Base-by-base conservation (phyloP, 2,797 vertebrate species). In the Momotus momota region DNA sequence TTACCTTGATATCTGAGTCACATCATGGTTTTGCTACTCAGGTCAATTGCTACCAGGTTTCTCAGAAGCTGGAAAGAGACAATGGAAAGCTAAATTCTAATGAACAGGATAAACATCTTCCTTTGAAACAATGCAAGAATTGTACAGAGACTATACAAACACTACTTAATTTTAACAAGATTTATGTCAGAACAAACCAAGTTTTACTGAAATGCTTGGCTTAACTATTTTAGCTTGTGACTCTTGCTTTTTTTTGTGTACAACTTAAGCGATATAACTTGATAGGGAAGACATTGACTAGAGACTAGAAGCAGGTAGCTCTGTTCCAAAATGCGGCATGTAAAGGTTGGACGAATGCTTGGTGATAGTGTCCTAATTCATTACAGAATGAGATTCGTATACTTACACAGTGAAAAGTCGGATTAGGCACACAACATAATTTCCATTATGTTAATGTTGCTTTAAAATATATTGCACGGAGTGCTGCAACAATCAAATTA, bases 401-500 rank as follows among this genome's bases (percentile, higher is more conserved):
- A 94, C 93, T 97, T 95, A 92, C 96, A 96, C 95, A 94, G 96
- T 96, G 97, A 97, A 98, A 97, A 97, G 91, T 97, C 55, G 86
- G 98, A 98, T 98, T 98, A 98, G 97, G 97, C 98, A 97, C 98
- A 98, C 97, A 97, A 98, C 98, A 98, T 98, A 97, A 98, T 98
- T 98, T 98, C 98, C 98, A 98, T 98, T 98, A 98, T 98, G 98
- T 98, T 98, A 98, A 98, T 98, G 97, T 97, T 98, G 97, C 98
- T 98, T 98, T 98, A 98, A 98, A 98, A 98, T 98, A 98, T 98
- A 98, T 98, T 98, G 98, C 98, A 97, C 95, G 5, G 98, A 98
- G 97, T 98, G 97, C 98, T 97, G 97, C 98, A 98, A 98, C 98
- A 98, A 98, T 98, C 98, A 98, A 98, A 98, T 98, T 98, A 98